phyloP scores from a whole-genome alignment of 2,797 vertebrate species.

The Crocodylus rhombifer region DNA sequence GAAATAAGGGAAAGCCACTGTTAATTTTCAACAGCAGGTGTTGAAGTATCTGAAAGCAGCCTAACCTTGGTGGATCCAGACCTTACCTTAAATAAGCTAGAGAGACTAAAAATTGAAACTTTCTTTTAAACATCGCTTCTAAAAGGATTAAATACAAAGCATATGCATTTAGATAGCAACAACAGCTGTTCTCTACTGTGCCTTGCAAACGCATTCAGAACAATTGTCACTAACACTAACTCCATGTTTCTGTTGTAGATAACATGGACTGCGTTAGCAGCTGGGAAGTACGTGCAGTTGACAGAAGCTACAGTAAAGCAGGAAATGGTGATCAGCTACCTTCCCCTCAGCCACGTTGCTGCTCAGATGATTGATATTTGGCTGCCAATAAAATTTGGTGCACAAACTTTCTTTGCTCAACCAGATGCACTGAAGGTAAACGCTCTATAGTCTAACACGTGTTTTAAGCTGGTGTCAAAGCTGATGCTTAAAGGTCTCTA shows the following conservation, averaged over 20 bases:
- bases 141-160: no score
- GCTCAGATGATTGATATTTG: slow-evolving; percentile 95
- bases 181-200: background rate
- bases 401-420: slow-evolving; percentile 88
- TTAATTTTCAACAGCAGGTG: background rate
- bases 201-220: background rate
- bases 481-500: background rate
- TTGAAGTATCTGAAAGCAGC: background rate
- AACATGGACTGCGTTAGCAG: slow-evolving; percentile 86
- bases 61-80: no score
- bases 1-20: background rate
- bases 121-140: no score
- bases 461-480: background rate
- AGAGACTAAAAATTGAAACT: no score
- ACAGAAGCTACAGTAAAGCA: slow-evolving; percentile 64
- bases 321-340: slow-evolving; percentile 92
- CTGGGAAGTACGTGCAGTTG: slow-evolving; percentile 71
- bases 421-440: slow-evolving; percentile 94
- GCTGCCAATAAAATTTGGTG: slow-evolving; percentile 86
- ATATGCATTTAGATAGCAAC: no score
- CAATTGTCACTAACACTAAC: fast-evolving
- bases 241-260: slow-evolving; percentile 79
- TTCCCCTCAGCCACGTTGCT: slow-evolving; percentile 95
- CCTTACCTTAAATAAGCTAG: no score
- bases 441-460: fast-evolving